phyloP scores from a whole-genome alignment of 2,797 vertebrate species.

The Helostoma temminkii region DNA sequence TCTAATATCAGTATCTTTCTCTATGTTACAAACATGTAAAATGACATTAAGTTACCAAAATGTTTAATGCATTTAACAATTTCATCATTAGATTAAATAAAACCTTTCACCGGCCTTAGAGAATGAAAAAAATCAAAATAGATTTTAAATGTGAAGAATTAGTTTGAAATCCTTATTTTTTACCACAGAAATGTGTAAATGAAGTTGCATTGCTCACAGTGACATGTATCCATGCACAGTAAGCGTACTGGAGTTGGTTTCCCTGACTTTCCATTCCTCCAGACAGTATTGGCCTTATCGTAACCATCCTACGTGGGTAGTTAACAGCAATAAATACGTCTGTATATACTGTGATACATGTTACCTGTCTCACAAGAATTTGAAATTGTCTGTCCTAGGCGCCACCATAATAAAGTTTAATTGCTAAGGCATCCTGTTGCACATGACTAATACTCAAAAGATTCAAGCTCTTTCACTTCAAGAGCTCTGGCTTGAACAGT shows the following conservation, averaged over 20 bases:
- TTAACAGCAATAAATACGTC: neutral
- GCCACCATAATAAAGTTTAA: conserved; percentile 1
- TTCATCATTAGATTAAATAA: neutral
- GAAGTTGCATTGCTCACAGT: no score
- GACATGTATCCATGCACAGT: no score
- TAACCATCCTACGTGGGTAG: neutral
- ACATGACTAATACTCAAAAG: conserved; percentile 42
- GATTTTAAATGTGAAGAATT: neutral
- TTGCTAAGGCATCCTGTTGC: conserved; percentile 1
- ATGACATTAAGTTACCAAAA: no score
- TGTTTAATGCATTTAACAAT: neutral
- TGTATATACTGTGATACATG: neutral
- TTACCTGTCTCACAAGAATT: conserved; percentile 5
- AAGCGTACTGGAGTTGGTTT: no score
- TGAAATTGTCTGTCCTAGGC: neutral
- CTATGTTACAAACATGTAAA: no score
- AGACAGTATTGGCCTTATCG: neutral
- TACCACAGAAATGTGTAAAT: neutral
- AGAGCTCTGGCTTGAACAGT: conserved; percentile 8
- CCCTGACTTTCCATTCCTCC: no score
- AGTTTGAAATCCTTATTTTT: neutral
- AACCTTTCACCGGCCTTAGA: no score
- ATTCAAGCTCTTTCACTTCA: conserved; percentile 52
- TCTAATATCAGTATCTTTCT: no score
- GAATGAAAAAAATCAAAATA: no score